Conservation (phyloP, 2,888 invertebrate genomes). For the Drosophila prostipennis region DNA sequence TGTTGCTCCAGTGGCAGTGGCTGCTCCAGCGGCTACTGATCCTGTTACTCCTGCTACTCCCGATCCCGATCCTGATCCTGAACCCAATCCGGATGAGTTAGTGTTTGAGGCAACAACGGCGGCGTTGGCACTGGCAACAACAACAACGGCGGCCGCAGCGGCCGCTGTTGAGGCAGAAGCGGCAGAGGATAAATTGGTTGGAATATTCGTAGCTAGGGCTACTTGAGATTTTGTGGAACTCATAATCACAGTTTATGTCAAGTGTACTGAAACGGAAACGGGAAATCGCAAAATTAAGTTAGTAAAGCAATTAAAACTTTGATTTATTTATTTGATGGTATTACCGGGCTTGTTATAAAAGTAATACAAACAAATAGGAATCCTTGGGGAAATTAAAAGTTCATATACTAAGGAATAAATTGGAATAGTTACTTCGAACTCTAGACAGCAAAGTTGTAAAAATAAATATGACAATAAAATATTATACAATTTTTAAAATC, state of each 20-base stretch:
- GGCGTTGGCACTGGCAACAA: conserved; percentile 64
- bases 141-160: conserved; percentile 71
- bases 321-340: not conserved
- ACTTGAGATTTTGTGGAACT: conserved; percentile 84
- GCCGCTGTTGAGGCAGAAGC: conserved; percentile 69
- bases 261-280: conserved; percentile 70
- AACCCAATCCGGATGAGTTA: conserved; percentile 36
- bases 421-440: no score
- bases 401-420: not conserved
- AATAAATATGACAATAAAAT: no score
- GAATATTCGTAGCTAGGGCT: conserved; percentile 84
- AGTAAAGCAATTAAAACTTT: not conserved
- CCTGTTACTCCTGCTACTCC: conserved; percentile 19
- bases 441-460: no score
- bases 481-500: no score
- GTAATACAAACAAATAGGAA: no score
- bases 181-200: conserved; percentile 81
- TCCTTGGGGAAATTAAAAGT: not conserved
- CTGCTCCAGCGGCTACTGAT: conserved; percentile 19
- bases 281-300: not conserved
- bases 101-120: conserved; percentile 65
- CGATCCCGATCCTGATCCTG: conserved; percentile 8
- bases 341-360: no score
- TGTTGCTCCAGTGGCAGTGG: conserved; percentile 9
- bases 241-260: conserved; percentile 84